phyloP scores from a whole-genome alignment of 2,888 invertebrate species.

The Melanotus villosus region DNA sequence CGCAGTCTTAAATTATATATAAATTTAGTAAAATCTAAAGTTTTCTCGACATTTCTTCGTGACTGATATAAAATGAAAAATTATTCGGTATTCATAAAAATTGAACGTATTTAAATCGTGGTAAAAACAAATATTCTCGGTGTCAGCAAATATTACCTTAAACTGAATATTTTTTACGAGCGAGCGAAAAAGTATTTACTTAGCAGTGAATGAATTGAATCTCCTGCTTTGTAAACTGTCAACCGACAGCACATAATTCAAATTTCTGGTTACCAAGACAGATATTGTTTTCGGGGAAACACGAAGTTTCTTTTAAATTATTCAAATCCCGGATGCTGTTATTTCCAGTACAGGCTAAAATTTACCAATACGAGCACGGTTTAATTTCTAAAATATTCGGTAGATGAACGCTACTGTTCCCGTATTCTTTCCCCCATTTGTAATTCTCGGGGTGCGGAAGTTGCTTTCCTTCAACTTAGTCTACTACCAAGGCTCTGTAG shows the following conservation, averaged over 20 bases:
- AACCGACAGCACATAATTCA: neutral
- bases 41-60: too few relatives aligned
- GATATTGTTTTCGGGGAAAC: too few relatives aligned
- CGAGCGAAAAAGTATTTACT: conserved; percentile 5
- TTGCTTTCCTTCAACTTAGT: too few relatives aligned
- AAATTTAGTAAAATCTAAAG: too few relatives aligned
- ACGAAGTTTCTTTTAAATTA: neutral
- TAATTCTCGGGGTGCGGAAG: neutral
- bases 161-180: neutral
- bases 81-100: too few relatives aligned
- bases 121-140: neutral
- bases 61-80: too few relatives aligned
- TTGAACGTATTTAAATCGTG: too few relatives aligned
- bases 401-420: neutral
- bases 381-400: conserved; percentile 5
- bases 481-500: neutral
- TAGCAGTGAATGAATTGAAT: neutral
- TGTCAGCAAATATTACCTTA: conserved; percentile 8
- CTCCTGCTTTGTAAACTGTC: conserved; percentile 2
- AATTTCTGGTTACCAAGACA: conserved; percentile 1
- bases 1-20: too few relatives aligned
- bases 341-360: neutral
- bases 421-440: neutral
- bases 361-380: neutral
- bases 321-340: neutral